phyloP scores from a whole-genome alignment of 2,888 invertebrate species.

The Zaprionus bogoriensis region DNA sequence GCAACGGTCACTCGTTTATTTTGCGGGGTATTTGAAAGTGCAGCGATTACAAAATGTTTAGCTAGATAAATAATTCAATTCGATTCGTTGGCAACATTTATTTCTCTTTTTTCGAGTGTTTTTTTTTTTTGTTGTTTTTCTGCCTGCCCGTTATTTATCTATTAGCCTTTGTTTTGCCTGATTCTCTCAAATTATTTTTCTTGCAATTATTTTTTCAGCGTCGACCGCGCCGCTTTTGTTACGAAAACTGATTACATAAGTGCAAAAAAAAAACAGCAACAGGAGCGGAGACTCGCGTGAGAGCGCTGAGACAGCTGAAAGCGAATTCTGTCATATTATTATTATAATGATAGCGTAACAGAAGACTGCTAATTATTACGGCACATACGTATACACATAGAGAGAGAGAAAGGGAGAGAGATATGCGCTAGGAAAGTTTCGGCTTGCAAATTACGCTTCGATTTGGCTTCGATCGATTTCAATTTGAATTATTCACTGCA shows the following conservation, averaged over 20 bases:
- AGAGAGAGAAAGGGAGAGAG: too few relatives aligned
- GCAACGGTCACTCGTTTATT: constrained; percentile 29
- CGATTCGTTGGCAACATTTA: constrained; percentile 5
- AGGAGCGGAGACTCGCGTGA: constrained; percentile 41
- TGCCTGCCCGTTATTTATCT: constrained; percentile 3
- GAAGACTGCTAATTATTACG: constrained; percentile 27
- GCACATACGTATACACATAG: not conserved
- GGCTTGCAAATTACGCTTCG: not conserved
- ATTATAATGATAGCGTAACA: constrained; percentile 24
- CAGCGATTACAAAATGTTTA: constrained; percentile 33
- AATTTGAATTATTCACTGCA: constrained; percentile 3
- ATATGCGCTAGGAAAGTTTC: not conserved
- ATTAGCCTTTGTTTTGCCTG: constrained; percentile 2
- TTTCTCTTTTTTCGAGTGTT: not conserved
- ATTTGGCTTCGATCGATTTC: not conserved
- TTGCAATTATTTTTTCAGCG: constrained; percentile 46
- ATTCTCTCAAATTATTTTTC: constrained; percentile 52
- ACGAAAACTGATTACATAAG: constrained; percentile 77
- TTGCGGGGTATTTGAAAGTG: constrained; percentile 52
- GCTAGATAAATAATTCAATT: constrained; percentile 12
- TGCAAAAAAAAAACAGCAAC: constrained; percentile 35
- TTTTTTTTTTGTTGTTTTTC: constrained; percentile 24
- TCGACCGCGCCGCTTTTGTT: constrained; percentile 61
- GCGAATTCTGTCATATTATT: constrained; percentile 23
- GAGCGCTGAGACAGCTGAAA: constrained; percentile 2